Conservation (phyloP, 2,113 vertebrate species). For the Panthera tigris region DNA sequence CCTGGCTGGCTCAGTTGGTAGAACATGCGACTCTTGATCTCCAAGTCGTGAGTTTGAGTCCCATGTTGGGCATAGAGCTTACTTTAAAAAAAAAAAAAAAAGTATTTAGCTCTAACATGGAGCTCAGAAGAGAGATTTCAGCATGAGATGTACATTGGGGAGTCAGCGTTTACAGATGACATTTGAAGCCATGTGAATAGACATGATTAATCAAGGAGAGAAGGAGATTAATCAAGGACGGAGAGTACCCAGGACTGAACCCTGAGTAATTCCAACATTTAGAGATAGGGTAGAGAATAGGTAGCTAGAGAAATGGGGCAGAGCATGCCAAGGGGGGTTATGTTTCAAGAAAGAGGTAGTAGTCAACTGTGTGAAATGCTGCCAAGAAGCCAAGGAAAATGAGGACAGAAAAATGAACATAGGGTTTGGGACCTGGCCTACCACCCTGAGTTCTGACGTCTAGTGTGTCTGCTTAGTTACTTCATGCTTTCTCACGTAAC, state of each 20-base stretch:
- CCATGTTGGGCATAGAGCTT: background rate
- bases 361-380: background rate
- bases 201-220: background rate
- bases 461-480: background rate
- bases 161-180: background rate
- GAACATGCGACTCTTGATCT: background rate
- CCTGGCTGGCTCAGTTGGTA: background rate
- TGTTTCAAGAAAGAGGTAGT: background rate
- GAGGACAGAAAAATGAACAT: background rate
- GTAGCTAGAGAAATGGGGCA: background rate
- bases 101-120: background rate
- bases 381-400: conserved; percentile 2
- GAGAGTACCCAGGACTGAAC: background rate
- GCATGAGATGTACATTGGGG: background rate
- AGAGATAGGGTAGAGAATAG: background rate
- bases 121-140: background rate
- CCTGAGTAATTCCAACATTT: background rate
- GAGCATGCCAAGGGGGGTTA: background rate
- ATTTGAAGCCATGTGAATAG: background rate
- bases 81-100: background rate
- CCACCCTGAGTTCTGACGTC: background rate
- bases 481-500: background rate
- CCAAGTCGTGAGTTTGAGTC: background rate
- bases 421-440: background rate
- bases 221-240: background rate